Base-by-base conservation (phyloP, 37 sponge, comb jelly and placozoan genomes). In the Agelas oroides region DNA sequence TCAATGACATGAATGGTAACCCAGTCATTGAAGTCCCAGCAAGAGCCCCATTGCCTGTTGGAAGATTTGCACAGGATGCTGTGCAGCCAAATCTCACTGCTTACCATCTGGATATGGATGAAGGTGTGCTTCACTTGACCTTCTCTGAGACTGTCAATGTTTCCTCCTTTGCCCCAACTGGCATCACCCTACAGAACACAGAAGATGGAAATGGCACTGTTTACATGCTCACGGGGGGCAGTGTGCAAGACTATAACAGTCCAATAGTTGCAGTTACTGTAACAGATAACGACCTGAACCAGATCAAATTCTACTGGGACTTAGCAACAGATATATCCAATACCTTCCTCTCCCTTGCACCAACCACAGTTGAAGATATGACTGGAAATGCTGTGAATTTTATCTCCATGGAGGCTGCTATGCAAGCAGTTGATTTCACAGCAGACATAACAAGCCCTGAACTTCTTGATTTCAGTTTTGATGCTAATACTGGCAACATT, bases 71-170 rank as follows among this genome's bases (percentile, higher is more conserved):
- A 18, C 21, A 63, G 19, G 96, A 96, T 56, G 24, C 0, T 1
- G 62, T 66, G 18, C 66, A 46, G n/a, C 94, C 96, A 35, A 56
- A 70, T 16, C 71, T 97, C 17, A 37, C 39, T 12, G 33, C 32
- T 6, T 97, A 85, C 58, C 27, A 41, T 19, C 74, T 97, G 35
- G 97, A 97, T 68, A 35, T 97, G 33, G 80, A 94, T 58, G 61
- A 46, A 60, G 97, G 97, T 32, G 34, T 77, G 38, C 64, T 97
- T 30, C 38, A 54, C 20, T 62, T 97, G 34, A 87, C 82, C 18
- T 97, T 94, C 77, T 53, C 81, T 23, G 97, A 97, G 59, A 93
- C 95, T 12, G 89, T 97, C 17, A 82, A 97, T 83, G 94, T 87
- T 0, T 73, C 80, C 46, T 80, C 92, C 5, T 81, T 97, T 18